Evolutionary conservation across 2,888 invertebrate genomes (phyloP), one percentile per base, ranked within the genome.

Genomic region (Calliphora vomitoria): DNA sequence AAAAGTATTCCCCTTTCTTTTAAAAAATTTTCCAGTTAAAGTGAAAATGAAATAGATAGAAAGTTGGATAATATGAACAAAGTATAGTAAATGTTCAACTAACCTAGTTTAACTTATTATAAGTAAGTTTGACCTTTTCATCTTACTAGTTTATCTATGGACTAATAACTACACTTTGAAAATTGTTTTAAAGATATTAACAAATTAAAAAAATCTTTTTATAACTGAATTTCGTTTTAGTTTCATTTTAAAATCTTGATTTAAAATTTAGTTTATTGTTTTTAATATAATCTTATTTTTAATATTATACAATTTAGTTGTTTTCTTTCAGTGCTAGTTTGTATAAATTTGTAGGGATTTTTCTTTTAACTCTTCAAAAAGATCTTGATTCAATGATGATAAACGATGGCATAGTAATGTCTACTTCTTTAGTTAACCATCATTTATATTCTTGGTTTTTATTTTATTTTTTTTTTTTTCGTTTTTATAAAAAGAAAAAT

Each of bases 351-450:
- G 55, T 18, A 20, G 5, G 8, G 31, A 81, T 50, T 62, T 81
- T 60, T 47, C 18, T 69, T 68, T 72, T 47, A 74, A 62, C 31
- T 74, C 44, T 15, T 62, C n/a, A 66, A 72, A 74, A 74, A 50
- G 38, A 84, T 71, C 53, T 58, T 20, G 41, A 80, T 74, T 74
- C 74, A 55, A 81, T 71, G 81, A 85, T 81, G 85, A 81, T 85
- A 81, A 85, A 85, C 55, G 85, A 81, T 71, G 75, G 20, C 35
- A 71, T 10, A 20, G 69, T 66, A 81, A 62, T 68, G 53, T 69
- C 62, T 76, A 62, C 50, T 62, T 44, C 20, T 75, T 58, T n/a
- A 60, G 68, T 68, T 75, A 62, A 75, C 41, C 25, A 82, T 82
- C 41, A 82, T 76, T 82, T 68, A 35, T 75, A 38, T 75, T 68